Evolutionary conservation across 1,140 invertebrate species (phyloP).

Genomic region (Scaptodrosophila lebanonensis): DNA sequence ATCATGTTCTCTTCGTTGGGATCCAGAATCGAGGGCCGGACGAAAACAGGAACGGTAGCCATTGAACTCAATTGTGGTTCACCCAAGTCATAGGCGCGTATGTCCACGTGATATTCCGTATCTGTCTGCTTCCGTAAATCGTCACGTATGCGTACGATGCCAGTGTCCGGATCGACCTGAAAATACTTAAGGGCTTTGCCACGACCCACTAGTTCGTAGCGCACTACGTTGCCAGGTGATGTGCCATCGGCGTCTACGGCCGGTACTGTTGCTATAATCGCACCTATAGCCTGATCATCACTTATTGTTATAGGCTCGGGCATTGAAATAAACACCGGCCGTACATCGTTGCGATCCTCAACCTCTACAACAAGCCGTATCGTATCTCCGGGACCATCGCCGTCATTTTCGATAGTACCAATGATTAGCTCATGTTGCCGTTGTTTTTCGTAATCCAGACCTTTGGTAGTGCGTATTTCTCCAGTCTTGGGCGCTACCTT

Average conservation of each 20-base stretch:
- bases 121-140: slow-evolving; percentile 90
- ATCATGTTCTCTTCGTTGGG: slow-evolving; percentile 57
- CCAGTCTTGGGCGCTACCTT: slow-evolving; percentile 88
- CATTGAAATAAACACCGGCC: slow-evolving; percentile 89
- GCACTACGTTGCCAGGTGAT: slow-evolving; percentile 87
- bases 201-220: slow-evolving; percentile 88
- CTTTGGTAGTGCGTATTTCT: slow-evolving; percentile 84
- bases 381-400: slow-evolving; percentile 83
- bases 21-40: slow-evolving; percentile 85
- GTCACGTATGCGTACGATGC: slow-evolving; percentile 86
- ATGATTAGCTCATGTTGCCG: slow-evolving; percentile 86
- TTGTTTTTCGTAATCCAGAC: slow-evolving; percentile 88
- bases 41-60: slow-evolving; percentile 87
- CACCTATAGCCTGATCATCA: slow-evolving; percentile 89
- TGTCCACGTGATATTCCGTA: slow-evolving; percentile 91
- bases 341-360: slow-evolving; percentile 89
- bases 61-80: slow-evolving; percentile 89
- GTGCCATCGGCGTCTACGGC: slow-evolving; percentile 91
- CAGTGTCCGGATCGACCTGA: slow-evolving; percentile 90
- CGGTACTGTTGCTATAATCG: slow-evolving; percentile 85
- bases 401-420: slow-evolving; percentile 88
- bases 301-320: slow-evolving; percentile 89
- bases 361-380: slow-evolving; percentile 87
- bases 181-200: slow-evolving; percentile 90
- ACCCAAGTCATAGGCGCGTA: slow-evolving; percentile 91